Percentiles rank a stretch among this genome's conserved stretches.
phyloP scores from a whole-genome alignment of 1,140 invertebrate genomes.

The Drosophila obscura region DNA sequence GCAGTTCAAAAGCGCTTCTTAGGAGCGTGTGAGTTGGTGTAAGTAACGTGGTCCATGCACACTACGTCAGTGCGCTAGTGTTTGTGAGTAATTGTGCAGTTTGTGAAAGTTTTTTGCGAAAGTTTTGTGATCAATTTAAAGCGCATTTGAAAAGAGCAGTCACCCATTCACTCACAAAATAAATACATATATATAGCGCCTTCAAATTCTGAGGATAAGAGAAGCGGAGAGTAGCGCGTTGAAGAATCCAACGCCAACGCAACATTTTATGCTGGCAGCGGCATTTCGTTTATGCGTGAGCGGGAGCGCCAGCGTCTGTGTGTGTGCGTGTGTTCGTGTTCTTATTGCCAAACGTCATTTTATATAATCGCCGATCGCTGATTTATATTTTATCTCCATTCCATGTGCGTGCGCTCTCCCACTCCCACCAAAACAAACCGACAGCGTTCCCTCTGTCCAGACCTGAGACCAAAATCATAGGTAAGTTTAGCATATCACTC shows the following conservation, averaged over 20 bases:
- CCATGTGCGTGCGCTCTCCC: constrained; percentile 24
- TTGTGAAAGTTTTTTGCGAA: constrained; percentile 67
- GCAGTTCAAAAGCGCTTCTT: constrained; percentile 43
- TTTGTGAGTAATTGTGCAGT: constrained; percentile 53
- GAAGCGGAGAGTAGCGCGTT: constrained; percentile 6
- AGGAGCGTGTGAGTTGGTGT: constrained; percentile 33
- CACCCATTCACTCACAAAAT: constrained; percentile 6
- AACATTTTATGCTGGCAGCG: constrained; percentile 38
- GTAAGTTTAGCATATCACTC: constrained; percentile 18
- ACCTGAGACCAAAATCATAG: constrained; percentile 24
- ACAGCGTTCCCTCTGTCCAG: constrained; percentile 4
- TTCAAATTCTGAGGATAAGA: constrained; percentile 6
- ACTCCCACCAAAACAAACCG: constrained; percentile 1
- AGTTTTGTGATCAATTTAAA: constrained; percentile 44
- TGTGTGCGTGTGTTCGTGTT: constrained; percentile 26
- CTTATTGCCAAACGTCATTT: constrained; percentile 40
- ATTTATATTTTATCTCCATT: constrained; percentile 39
- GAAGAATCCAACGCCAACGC: constrained; percentile 31
- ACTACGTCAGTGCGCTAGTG: constrained; percentile 9
- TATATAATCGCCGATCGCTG: constrained; percentile 45
- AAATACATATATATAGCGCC: constrained; percentile 9
- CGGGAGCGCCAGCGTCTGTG: constrained; percentile 12
- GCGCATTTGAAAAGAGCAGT: constrained; percentile 13
- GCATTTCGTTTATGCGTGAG: constrained; percentile 16
- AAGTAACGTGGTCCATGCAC: constrained; percentile 50